Base-by-base conservation (phyloP, 2,113 vertebrate species). In the Bungarus multicinctus region DNA sequence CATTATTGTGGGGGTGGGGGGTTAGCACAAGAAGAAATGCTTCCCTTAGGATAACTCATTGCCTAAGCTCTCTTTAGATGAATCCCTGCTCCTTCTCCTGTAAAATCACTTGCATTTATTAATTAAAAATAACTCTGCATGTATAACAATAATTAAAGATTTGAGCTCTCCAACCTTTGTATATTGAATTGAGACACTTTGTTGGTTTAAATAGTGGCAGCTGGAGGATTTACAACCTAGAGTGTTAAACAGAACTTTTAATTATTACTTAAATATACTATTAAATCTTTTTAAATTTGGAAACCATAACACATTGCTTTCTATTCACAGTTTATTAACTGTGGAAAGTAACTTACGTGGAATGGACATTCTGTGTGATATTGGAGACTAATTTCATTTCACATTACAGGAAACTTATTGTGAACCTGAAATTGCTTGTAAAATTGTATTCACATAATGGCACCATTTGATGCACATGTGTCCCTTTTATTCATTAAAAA, bases 71-170 rank as follows among this genome's bases (percentile, higher is more conserved):
- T 85, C 92, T 91, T 91, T 53, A 89, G 92, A 94, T 85, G 93
- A 55, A 16, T 85, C 43, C 58, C 93, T 88, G 92, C 50, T 90
- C 89, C 25, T 50, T 91, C 86, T 92, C 93, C 86, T 88, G 96
- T 93, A 94, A 94, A 95, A 94, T 91, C 39, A 90, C 90, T 96
- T 95, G 85, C 86, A 93, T 54, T 89, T 94, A 16, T 95, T 96
- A 96, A 96, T 95, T 96, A 94, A 96, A 96, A 52, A 45, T 74
- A 94, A 85, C 91, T 96, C 95, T 95, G 94, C 50, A 54, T 94
- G 55, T 96, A 87, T 74, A 93, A 91, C 47, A 93, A 86, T 91
- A 94, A 95, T 96, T 96, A 92, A 64, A 91, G 74, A 88, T 90
- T 85, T 34, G 47, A 91, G 94, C 87, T 87, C 52, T 93, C 25